Conservation (phyloP, 2,888 invertebrate genomes). For the Dromius quadrimaculatus region DNA sequence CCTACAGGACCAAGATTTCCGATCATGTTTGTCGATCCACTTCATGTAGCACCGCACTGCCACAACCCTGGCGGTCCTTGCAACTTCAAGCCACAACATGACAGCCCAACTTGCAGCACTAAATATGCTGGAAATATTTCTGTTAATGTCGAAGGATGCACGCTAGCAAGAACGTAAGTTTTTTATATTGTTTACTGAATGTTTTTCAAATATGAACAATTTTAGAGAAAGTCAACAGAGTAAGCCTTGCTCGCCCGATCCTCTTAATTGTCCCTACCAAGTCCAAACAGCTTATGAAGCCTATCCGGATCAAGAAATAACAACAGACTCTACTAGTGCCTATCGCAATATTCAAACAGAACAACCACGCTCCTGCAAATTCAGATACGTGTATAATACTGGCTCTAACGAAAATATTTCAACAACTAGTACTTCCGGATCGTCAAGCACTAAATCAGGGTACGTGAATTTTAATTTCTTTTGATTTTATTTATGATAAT, state of each 20-base stretch:
- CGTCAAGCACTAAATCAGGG: conserved; percentile 17
- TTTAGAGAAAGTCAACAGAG: not conserved
- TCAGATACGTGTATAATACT: conserved; percentile 32
- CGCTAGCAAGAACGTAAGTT: not conserved
- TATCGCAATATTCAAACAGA: conserved; percentile 46
- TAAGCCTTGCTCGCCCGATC: not conserved
- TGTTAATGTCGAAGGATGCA: conserved; percentile 17
- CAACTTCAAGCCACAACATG: conserved; percentile 44
- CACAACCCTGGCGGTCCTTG: conserved; percentile 42
- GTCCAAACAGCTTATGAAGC: not conserved
- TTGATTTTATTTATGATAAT: not conserved
- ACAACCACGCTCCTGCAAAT: conserved; percentile 41
- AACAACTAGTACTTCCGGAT: not conserved
- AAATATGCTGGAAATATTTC: not conserved
- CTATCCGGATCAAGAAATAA: conserved; percentile 24
- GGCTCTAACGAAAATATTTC: conserved; percentile 20
- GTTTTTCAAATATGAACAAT: not conserved
- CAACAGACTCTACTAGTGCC: not conserved
- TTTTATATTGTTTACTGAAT: not conserved
- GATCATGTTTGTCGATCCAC: conserved; percentile 1
- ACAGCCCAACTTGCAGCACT: conserved; percentile 12
- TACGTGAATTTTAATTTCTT: not conserved
- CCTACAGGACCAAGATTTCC: conserved; percentile 46
- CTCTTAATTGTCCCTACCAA: not conserved
- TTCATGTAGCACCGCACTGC: conserved; percentile 25